These are phyloP conservation scores for Oreonectes daqikongensis DNA, from an alignment of 2,797 vertebrate species.

Conservation along the genomic window DNA sequence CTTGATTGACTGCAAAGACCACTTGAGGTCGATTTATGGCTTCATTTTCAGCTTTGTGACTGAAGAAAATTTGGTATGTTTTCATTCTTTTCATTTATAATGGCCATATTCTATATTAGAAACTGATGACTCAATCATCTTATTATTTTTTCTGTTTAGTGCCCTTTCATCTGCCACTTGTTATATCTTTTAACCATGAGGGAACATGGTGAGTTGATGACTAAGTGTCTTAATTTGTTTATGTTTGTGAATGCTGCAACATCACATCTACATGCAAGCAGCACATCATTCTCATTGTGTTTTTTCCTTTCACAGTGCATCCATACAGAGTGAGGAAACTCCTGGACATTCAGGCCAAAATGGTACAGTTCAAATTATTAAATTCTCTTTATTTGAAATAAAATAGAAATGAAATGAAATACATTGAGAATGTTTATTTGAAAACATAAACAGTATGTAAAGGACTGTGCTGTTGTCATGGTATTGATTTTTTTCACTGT, in stretches of 20 bases:
- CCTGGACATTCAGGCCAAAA: constrained; percentile 86
- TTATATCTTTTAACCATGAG: constrained; percentile 90
- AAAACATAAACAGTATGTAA: not conserved
- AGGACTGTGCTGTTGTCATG: not conserved
- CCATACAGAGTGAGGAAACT: constrained; percentile 88
- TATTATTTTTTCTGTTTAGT: constrained; percentile 73
- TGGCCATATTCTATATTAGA: too few relatives aligned
- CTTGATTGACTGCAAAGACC: constrained; percentile 87
- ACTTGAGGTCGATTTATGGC: constrained; percentile 87
- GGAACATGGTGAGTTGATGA: constrained; percentile 82
- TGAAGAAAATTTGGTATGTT: constrained; percentile 84
- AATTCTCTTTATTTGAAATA: not conserved
- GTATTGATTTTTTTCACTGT: constrained; percentile 39
- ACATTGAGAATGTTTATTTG: not conserved
- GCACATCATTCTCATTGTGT: not conserved
- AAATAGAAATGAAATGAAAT: not conserved
- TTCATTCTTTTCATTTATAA: too few relatives aligned
- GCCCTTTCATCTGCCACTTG: constrained; percentile 88
- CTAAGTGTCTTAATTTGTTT: not conserved
- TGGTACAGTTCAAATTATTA: constrained; percentile 72
- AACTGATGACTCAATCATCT: too few relatives aligned
- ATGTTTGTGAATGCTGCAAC: not conserved
- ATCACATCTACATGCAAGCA: not conserved
- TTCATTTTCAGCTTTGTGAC: constrained; percentile 90
- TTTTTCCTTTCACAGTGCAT: constrained; percentile 74